Evolutionary conservation across 1,140 invertebrate genomes (phyloP), one percentile per base, ranked within the genome.

Genomic region (Agraylea sexmaculata): DNA sequence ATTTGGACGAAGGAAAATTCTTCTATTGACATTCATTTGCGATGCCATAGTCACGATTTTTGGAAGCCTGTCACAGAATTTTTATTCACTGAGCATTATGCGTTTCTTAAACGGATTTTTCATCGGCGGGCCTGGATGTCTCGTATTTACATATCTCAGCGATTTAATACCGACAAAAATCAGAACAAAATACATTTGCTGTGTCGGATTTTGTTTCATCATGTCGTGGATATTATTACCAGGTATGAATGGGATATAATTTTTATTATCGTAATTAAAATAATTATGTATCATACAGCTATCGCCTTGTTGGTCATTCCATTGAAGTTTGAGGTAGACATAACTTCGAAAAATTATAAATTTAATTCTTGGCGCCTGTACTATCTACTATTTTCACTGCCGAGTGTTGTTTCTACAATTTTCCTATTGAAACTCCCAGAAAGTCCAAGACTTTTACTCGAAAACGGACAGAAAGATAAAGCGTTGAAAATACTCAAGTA

Each of bases 361-460:
- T 58, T 70, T 37, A 62, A 72, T 42, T 78, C 78, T 0, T 83
- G 80, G 80, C 60, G 80, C 7, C 39, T 81, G 1, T 73, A 76
- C 30, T 51, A 80, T 0, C 60, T 75, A 0, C 38, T 75, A 1
- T 64, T 73, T 11, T 68, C 69, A 0, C 23, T 75, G 0, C 68
- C 77, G 1, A 69, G 70, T 4, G 57, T 80, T 27, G 22, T 75
- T 0, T 60, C 71, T 0, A 66, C 71, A 0, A 10, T 71, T 0
- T 70, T 77, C 42, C 55, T 79, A 1, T 60, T 74, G 11, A 57
- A 65, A 15, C 62, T 78, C 4, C 78, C 79, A 0, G 86, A 90
- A 55, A 87, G 80, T 46, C 86, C 86, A 0, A 77, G 83, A 45
- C 80, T 80, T 46, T 58, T 81, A 12, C 59, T 80, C 1, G 68